phyloP scores from a whole-genome alignment of 2,113 vertebrate genomes.

The Muscicapa adusta region DNA sequence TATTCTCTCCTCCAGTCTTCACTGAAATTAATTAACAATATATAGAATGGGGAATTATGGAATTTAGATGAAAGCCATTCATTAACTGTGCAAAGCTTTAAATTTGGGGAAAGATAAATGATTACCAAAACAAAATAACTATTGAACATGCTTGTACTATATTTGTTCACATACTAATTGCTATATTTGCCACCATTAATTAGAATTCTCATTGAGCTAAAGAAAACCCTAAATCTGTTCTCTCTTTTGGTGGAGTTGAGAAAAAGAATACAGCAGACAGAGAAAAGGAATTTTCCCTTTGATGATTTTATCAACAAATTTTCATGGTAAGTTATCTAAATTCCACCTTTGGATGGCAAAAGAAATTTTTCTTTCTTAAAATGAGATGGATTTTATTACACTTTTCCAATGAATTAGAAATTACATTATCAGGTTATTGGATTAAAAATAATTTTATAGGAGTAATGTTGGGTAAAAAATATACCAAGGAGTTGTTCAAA shows the following conservation, averaged over 20 bases:
- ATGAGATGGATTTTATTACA: background rate
- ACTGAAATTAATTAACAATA: conserved; percentile 30
- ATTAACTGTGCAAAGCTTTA: conserved; percentile 13
- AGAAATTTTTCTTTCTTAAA: background rate
- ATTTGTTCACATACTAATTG: background rate
- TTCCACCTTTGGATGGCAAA: background rate
- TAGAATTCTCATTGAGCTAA: background rate
- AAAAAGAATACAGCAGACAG: background rate
- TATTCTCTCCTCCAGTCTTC: background rate
- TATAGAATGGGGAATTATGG: background rate
- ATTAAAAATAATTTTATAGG: background rate
- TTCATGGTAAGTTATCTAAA: background rate
- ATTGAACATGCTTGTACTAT: background rate
- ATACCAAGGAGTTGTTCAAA: background rate
- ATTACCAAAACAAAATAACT: conserved; percentile 17
- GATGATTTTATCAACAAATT: background rate
- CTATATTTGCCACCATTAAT: background rate
- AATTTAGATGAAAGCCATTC: conserved; percentile 12
- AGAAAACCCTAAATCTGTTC: background rate
- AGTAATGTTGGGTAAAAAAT: background rate
- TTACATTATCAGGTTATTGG: background rate
- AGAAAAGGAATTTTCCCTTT: background rate
- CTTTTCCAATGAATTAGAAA: background rate
- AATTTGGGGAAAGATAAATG: conserved; percentile 15
- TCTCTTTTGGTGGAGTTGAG: background rate